Conservation (phyloP, 1,140 invertebrate species). For the Bombus fervidus region DNA sequence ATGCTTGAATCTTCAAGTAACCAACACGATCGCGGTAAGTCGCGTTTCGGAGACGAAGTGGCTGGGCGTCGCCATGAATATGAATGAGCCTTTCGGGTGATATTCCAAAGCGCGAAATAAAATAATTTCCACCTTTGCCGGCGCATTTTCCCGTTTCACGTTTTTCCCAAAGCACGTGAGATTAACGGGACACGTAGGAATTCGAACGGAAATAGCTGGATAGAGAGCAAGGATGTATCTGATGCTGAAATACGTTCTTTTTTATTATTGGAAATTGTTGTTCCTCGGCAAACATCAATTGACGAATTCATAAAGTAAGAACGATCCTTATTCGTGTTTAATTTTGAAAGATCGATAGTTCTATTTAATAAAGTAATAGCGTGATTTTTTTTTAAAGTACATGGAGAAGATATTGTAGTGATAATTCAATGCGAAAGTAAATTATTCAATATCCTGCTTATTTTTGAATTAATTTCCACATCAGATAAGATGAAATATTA, state of each 20-base stretch:
- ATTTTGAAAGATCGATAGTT: too few relatives aligned
- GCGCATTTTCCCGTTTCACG: constrained; percentile 39
- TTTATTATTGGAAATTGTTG: not conserved
- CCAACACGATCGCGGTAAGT: constrained; percentile 51
- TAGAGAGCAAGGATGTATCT: not conserved
- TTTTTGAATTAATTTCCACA: too few relatives aligned
- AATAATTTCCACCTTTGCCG: constrained; percentile 68
- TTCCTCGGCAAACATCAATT: not conserved
- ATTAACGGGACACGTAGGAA: too few relatives aligned
- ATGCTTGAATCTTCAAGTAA: constrained; percentile 64
- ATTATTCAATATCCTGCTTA: too few relatives aligned
- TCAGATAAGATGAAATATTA: too few relatives aligned
- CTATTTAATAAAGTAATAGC: too few relatives aligned
- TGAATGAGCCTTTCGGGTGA: constrained; percentile 68
- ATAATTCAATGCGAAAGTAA: too few relatives aligned
- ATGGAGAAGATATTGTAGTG: too few relatives aligned
- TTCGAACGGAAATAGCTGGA: not conserved
- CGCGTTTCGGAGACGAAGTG: constrained; percentile 71
- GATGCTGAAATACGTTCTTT: not conserved
- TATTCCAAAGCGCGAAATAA: constrained; percentile 73
- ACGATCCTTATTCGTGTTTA: too few relatives aligned
- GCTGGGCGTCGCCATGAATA: constrained; percentile 73
- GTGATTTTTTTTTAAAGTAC: too few relatives aligned
- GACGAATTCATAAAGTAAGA: not conserved
- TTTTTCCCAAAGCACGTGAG: constrained; percentile 30